These are phyloP conservation scores for Gnathonemus longibarbis DNA, from an alignment of 2,113 vertebrate genomes.

Conservation along the genomic window DNA sequence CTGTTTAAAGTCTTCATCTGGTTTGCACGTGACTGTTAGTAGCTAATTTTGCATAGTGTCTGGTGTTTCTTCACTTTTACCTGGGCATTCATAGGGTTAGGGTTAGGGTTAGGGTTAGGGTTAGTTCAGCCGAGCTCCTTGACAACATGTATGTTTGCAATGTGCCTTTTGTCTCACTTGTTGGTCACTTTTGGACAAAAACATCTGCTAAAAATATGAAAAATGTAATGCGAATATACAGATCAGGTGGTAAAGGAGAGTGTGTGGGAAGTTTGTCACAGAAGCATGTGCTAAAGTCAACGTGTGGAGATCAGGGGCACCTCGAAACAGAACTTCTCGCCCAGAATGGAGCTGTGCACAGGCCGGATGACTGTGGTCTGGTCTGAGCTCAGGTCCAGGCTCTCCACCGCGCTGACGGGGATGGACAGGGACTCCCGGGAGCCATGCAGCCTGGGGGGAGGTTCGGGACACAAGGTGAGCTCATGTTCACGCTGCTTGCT, in stretches of 20 bases:
- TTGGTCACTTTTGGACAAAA: background rate
- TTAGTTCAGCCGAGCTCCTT: background rate
- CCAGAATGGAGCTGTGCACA: slow-evolving; percentile 81
- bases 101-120: no score
- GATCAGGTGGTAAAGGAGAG: background rate
- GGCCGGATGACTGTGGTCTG: slow-evolving; percentile 70
- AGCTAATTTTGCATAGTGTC: background rate
- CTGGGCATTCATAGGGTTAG: background rate
- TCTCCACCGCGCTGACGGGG: slow-evolving; percentile 49
- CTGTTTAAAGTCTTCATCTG: background rate
- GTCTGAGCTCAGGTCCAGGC: slow-evolving; percentile 71
- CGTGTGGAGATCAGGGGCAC: slow-evolving; percentile 42
- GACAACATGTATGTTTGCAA: background rate
- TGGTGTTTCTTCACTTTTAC: background rate
- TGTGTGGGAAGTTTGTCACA: background rate
- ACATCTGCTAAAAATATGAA: background rate
- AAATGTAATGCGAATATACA: background rate
- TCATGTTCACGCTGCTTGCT: background rate
- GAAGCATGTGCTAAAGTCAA: background rate
- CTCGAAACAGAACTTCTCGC: slow-evolving; percentile 88
- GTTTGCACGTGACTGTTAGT: background rate
- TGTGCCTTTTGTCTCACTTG: background rate
- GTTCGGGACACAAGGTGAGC: background rate
- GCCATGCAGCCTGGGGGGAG: slow-evolving; percentile 46
- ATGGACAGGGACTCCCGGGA: slow-evolving; percentile 73